Evolutionary conservation across 2,888 invertebrate species (phyloP), one percentile per base, ranked within the genome.

Genomic region (Leptarthrus brevirostris): DNA sequence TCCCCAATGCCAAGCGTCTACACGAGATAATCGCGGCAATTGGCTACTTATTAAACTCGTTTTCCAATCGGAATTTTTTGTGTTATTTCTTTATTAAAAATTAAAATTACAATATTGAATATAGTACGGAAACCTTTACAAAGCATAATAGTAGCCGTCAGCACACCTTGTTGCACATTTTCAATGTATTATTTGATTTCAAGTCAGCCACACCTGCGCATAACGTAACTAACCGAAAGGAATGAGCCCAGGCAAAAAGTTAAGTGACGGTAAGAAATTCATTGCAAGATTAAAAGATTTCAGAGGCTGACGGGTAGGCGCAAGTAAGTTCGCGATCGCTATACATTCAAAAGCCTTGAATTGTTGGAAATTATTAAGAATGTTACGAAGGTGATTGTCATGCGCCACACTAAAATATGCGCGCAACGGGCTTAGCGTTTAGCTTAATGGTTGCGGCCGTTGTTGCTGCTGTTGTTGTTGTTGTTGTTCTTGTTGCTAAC

Each of bases 311-410:
- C 5, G 30, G 4, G 8, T 30, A 30, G 8, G 4, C 30, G 4
- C 16, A 58, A 16, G 18, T 44, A 34, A 61, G 10, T 8, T 64
- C 36, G 22, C 40, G 10, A 5, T 64, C 36, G 22, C 40, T 44
- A 8, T 20, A 24, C 64, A 18, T 22, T 64, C 44, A 40, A 44
- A 44, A 64, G 64, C 64, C 64, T 64, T 64, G 64, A 64, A 22
- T 64, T 40, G 47, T 24, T 44, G 40, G 64, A 47, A 40, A 24
- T 64, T 40, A 64, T 64, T 64, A 47, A 64, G 64, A 64, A 64
- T 64, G 44, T 64, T 24, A 44, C 64, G 44, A 64, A 64, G 64
- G 64, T 64, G 64, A 64, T 47, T 64, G 64, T 64, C 64, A 36
- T 64, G 26, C 47, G 18, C 36, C 58, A 20, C 12, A 36, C 14